Base-by-base conservation (phyloP, 2,113 vertebrate species). In the Coreoperca whiteheadi region DNA sequence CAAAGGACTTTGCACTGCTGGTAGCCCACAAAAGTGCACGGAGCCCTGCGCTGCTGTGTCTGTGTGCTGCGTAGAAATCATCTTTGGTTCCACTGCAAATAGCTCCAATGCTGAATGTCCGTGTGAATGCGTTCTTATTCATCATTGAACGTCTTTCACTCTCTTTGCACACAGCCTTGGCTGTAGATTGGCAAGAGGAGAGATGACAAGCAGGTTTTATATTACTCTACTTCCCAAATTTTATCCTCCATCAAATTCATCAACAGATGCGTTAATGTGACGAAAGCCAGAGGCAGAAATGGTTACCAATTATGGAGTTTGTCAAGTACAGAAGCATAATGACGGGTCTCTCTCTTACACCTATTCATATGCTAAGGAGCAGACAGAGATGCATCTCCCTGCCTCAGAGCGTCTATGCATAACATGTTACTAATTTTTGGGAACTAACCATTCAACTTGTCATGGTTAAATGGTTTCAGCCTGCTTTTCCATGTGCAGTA, bases 41-140 rank as follows among this genome's bases (percentile, higher is more conserved):
- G 61, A 93, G 84, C 50, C 93, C 92, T 16, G 91, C 90, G 2
- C 88, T 92, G 85, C 94, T 94, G 82, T 94, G 89, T 8, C 92
- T 86, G 21, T 90, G 87, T 10, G 37, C 59, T 12, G 81, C n/a
- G 15, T 28, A 71, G 50, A 88, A 81, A 65, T 91, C 84, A 37
- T 83, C 87, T 43, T 67, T 82, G 28, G 41, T 59, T 74, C 86
- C 56, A 32, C 78, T 88, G 68, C 75, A 46, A 11, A 91, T 74
- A 15, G 83, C 60, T 25, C 90, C 93, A 34, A 85, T 70, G 86
- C 94, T 95, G 85, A 94, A 83, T 0, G 94, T 94, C 74, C 94
- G 83, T 3, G 84, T 94, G 34, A 94, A 66, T 9, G 68, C 32
- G 69, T 87, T 87, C 74, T 87, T 92, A 14, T 86, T 85, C 91